Evolutionary conservation across 2,113 vertebrate genomes (phyloP), one percentile per base, ranked within the genome.

Genomic region (Panthera leo): DNA sequence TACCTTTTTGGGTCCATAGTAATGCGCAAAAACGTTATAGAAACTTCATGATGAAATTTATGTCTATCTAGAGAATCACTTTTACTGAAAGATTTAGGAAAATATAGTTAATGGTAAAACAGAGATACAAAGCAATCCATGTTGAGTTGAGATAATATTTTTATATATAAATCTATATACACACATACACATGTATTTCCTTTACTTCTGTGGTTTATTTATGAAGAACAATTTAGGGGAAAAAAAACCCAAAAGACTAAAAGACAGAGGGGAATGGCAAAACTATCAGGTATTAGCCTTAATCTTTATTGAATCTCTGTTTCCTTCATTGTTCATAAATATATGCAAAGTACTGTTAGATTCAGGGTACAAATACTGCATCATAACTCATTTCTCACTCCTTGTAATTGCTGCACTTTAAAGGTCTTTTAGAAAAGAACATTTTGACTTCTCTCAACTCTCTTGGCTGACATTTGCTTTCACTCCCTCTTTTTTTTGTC

Each of bases 401-500:
- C 87, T 89, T 70, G 2, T 48, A 82, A 82, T n/a, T 96, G n/a
- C 7, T 82, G 34, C 2, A 15, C 16, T 80, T 80, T 71, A 92
- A 94, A 95, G 29, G 36, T 90, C 65, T 89, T 86, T 85, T 58
- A 68, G 19, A 84, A 93, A 90, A 85, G 39, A 92, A 42, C 82
- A 65, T 51, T 95, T 79, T 94, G 80, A 89, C 48, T 94, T 55
- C 73, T 67, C 7, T 75, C 34, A 93, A 8, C 45, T 93, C 48
- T 63, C 51, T 48, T 63, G 53, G n/a, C 15, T 96, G 92, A 91
- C 36, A 85, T 90, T 96, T 95, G 27, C 63, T 90, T 86, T 90
- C 21, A 84, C 67, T 73, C 29, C 51, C 25, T 85, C 42, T 78
- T 79, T 78, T 61, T 58, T 45, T 91, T 85, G 58, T 92, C 9